phyloP scores from a whole-genome alignment of 2,113 vertebrate species.

The Antechinus flavipes region DNA sequence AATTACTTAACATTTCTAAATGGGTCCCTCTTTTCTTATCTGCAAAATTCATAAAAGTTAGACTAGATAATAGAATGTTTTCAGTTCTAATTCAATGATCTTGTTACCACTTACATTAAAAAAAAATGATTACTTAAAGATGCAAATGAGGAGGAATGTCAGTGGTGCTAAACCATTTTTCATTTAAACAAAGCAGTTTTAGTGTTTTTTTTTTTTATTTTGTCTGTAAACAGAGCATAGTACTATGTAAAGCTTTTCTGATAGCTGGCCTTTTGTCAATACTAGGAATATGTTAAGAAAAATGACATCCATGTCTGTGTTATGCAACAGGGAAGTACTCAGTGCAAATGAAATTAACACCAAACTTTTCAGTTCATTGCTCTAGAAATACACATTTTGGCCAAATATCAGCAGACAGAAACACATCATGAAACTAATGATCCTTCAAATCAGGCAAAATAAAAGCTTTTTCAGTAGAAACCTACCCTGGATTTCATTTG shows the following conservation, averaged over 20 bases:
- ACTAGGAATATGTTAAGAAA: not conserved
- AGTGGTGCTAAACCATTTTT: not conserved
- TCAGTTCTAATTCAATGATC: too few relatives aligned
- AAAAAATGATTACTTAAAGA: not conserved
- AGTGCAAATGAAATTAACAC: not conserved
- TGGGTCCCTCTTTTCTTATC: not conserved
- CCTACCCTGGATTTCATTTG: not conserved
- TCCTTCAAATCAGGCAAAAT: not conserved
- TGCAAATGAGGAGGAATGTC: not conserved
- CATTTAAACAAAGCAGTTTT: not conserved
- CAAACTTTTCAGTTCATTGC: not conserved
- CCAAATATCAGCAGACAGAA: not conserved
- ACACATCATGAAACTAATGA: not conserved
- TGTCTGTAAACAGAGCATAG: not conserved
- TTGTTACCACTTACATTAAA: not conserved
- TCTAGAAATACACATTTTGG: not conserved
- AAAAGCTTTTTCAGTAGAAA: not conserved
- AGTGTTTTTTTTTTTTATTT: not conserved
- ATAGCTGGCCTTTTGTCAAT: not conserved
- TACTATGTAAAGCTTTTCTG: not conserved
- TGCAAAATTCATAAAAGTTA: not conserved
- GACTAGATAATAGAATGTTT: not conserved
- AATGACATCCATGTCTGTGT: not conserved
- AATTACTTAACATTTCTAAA: not conserved
- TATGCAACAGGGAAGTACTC: not conserved